Conservation (phyloP, 2,797 vertebrate species). For the Halcyon chelicuti region DNA sequence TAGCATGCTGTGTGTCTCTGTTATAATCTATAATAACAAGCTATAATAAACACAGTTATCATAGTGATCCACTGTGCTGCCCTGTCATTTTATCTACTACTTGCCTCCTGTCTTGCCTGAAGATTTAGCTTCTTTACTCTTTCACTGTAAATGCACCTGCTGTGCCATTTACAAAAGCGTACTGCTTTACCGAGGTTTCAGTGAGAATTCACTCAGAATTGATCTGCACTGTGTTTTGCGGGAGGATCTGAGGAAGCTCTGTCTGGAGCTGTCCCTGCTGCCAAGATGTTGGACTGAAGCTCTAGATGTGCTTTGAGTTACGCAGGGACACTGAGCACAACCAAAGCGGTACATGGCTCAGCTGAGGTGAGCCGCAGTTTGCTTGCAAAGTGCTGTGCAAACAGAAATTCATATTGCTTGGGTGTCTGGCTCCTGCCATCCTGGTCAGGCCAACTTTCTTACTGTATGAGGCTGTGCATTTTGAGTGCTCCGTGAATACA, state of each 20-base stretch:
- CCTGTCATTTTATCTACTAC: background rate
- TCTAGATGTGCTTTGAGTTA: background rate
- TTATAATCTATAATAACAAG: background rate
- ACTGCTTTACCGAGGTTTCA: background rate
- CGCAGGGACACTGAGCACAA: background rate
- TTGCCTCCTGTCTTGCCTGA: background rate
- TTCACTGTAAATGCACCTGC: background rate
- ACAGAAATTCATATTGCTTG: background rate
- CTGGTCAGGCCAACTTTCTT: background rate
- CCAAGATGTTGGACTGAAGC: background rate
- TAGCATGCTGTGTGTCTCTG: background rate
- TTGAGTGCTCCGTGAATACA: background rate
- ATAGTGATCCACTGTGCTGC: background rate
- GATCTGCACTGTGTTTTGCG: background rate
- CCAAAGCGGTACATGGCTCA: rapidly evolving
- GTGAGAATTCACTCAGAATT: background rate
- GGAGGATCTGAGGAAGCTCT: background rate
- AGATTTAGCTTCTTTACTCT: background rate
- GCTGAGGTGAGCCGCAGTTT: background rate
- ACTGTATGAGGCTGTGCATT: background rate
- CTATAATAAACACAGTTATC: background rate
- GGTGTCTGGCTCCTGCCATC: background rate
- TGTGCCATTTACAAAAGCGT: background rate
- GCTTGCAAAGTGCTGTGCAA: background rate
- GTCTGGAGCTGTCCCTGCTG: background rate